Evolutionary conservation across 2,888 invertebrate species (phyloP), one percentile per base, ranked within the genome.

Genomic region (Pollenia griseotomentosa): DNA sequence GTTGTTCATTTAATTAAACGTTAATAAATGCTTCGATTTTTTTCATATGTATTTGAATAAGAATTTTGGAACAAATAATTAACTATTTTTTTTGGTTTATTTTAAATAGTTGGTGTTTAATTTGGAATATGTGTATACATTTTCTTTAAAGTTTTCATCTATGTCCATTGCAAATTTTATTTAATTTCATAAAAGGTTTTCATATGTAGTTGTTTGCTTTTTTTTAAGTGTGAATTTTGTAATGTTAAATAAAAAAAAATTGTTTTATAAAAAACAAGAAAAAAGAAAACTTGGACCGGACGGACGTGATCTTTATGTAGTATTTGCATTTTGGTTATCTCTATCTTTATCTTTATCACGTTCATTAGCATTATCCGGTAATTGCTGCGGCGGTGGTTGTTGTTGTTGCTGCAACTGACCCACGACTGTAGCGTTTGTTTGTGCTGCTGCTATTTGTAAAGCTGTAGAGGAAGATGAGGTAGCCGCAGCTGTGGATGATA

Each of bases 271-370:
- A 92, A 93, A 93, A 91, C 94, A 94, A 88, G 94, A 94, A 90
- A 94, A 93, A 89, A 93, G 92, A 91, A 93, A 92, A 91, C 93
- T 93, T 90, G 92, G 92, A 92, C 94, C 93, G 91, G 93, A 93
- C 91, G 92, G 91, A 91, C 92, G 92, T 91, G 92, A 91, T 90
- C 91, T 92, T 91, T 92, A 92, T 92, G 91, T 92, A 90, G 91
- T 90, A 89, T 87, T 88, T 51, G 83, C 14, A 46, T 59, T 84
- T 84, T 74, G 83, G 42, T 61, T 79, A 73, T 83, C 83, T 57
- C 71, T 83, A 53, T 83, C 83, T 57, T 71, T 83, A 53, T 83
- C 83, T 79, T 84, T 79, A 74, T 84, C 83, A 79, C 79, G 83
- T 68, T 84, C 83, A 79, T 79, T 79, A n/a, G 73, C 44, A 79